Base-by-base conservation (phyloP, 2,113 vertebrate species). In the Cavia porcellus region DNA sequence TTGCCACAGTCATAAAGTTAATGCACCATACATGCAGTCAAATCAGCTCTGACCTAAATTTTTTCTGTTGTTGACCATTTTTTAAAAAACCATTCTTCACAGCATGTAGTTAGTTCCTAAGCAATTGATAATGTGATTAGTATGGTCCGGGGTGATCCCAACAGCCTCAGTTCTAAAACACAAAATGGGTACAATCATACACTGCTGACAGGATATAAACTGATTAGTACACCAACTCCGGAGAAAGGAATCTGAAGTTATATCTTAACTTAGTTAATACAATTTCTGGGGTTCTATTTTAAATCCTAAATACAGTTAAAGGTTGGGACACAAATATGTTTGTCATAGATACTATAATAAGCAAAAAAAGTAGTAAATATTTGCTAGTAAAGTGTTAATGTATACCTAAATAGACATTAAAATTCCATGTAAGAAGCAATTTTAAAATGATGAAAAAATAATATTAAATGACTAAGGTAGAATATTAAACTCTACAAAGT, bases 261-360 rank as follows among this genome's bases (percentile, higher is more conserved):
- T 10, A 3, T 94, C 91, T 88, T 82, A 88, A 80, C 52, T 93
- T 86, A 80, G 15, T 42, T 85, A 79, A 64, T 88, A 92, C 55
- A 61, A 30, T 70, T 86, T 86, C 32, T 57, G 42, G 17, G 20
- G n/a, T 28, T 70, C 42, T 57, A 70, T 13, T 38, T 77, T 92
- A 96, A 91, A 93, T 70, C 10, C 52, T 97, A 86, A 95, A 85
- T 83, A 92, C 50, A 19, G 38, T 72, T 95, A 93, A 91, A 93
- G 45, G 1, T 52, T 70, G 66, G 68, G 35, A 77, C 14, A 91
- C 28, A 95, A 89, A 88, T 12, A 70, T 72, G 50, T 62, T 81
- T 91, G 17, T 70, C 66, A 92, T 38, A 92, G 45, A 5, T 89
- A 82, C 64, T 83, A 62, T 79, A 83, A 86, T 92, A 38, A 38